Evolutionary conservation across 2,113 vertebrate genomes (phyloP).

Genomic region (Aplodontia rufa): DNA sequence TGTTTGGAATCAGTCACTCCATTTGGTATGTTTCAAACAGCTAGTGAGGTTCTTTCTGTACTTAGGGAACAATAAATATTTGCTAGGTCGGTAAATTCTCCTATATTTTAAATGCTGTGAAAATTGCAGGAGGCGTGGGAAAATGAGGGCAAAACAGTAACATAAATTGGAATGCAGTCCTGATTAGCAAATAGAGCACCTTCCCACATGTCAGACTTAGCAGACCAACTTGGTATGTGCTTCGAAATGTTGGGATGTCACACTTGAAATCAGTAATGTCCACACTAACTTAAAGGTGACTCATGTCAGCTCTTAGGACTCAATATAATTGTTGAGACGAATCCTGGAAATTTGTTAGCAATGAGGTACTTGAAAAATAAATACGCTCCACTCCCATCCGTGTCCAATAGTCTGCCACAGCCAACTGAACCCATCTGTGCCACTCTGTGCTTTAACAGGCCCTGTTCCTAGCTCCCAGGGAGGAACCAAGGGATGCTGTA

Average conservation of each 20-base stretch:
- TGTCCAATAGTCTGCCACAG: not conserved
- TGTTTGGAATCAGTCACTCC: accelerated
- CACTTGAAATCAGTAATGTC: not conserved
- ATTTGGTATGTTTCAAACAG: not conserved
- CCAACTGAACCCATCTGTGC: not conserved
- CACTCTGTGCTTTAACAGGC: not conserved
- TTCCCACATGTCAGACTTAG: not conserved
- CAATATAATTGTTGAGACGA: not conserved
- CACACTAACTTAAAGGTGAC: not conserved
- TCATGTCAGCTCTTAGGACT: not conserved
- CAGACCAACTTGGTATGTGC: not conserved
- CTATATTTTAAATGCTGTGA: not conserved
- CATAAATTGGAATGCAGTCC: not conserved
- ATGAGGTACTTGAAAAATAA: not conserved
- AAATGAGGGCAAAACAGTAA: not conserved
- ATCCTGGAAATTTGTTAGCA: not conserved
- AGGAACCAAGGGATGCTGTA: not conserved
- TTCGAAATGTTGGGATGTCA: not conserved
- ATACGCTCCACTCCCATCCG: not conserved
- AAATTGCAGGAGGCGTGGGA: not conserved
- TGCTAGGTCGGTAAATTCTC: not conserved
- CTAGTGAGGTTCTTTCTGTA: too few species aligned
- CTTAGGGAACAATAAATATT: not conserved
- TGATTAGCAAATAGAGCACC: not conserved
- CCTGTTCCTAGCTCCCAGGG: not conserved